Conservation (phyloP, 2,113 vertebrate species). For the Lampris megalopsis region DNA sequence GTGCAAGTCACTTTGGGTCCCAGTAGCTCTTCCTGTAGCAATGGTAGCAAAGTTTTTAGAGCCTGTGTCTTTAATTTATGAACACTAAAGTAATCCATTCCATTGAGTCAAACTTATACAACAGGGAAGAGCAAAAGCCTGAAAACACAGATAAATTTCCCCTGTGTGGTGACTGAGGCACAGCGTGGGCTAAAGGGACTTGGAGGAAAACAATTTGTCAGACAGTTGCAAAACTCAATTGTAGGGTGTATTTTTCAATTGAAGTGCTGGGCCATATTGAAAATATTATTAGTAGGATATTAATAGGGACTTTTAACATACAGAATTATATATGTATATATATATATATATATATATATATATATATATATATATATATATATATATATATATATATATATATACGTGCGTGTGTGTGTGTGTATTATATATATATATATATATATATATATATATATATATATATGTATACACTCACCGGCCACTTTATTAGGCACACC, state of each 20-base stretch:
- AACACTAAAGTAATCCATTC: conserved; percentile 50
- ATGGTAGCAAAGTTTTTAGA: conserved; percentile 16
- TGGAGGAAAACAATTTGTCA: not conserved
- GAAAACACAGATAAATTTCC: conserved; percentile 56
- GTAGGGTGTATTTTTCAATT: not conserved
- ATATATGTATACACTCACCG: no score
- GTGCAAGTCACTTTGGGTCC: not conserved
- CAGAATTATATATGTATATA: no score
- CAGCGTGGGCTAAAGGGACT: not conserved
- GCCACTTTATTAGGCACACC: no score
- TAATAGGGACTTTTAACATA: no score
- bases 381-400: no score
- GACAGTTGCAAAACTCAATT: not conserved
- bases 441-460: no score
- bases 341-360: no score
- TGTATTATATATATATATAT: no score
- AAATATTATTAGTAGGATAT: not conserved
- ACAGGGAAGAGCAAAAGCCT: conserved; percentile 28
- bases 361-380: no score
- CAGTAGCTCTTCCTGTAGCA: conserved; percentile 12
- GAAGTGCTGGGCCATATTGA: conserved; percentile 3
- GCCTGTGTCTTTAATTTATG: conserved; percentile 24
- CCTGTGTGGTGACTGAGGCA: conserved; percentile 35
- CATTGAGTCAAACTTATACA: conserved; percentile 40
- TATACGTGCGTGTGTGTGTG: no score